Evolutionary conservation across 2,888 invertebrate genomes (phyloP).

Genomic region (Sturmia bella): DNA sequence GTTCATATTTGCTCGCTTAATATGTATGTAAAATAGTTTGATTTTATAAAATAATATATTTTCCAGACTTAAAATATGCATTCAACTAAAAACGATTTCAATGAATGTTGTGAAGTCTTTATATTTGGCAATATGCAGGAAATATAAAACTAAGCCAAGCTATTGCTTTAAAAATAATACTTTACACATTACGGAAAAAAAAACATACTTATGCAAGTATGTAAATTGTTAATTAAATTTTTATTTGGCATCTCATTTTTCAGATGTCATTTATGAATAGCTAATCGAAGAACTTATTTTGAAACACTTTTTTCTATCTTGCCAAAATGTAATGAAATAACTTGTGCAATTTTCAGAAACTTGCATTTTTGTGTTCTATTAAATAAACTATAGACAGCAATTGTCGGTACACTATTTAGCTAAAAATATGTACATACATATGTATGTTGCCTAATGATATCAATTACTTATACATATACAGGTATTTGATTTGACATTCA

Average conservation of each 20-base stretch:
- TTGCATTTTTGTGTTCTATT: not conserved
- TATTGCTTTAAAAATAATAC: too few relatives aligned
- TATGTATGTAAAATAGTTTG: slow-evolving; percentile 33
- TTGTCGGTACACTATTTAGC: not conserved
- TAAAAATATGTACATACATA: not conserved
- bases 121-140: slow-evolving; percentile 68
- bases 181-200: not conserved
- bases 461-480: not conserved
- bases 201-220: not conserved
- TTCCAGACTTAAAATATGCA: slow-evolving; percentile 11
- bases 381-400: not conserved
- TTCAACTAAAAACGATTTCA: not conserved
- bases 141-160: slow-evolving; percentile 23
- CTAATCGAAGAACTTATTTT: too few relatives aligned
- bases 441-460: not conserved
- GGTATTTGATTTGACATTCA: slow-evolving; percentile 13
- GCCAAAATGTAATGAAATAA: too few relatives aligned
- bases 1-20: slow-evolving; percentile 64
- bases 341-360: not conserved
- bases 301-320: too few relatives aligned
- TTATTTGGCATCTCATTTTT: too few relatives aligned
- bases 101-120: slow-evolving; percentile 43
- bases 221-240: too few relatives aligned
- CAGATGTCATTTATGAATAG: too few relatives aligned
- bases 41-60: not conserved